phyloP scores from a whole-genome alignment of 2,113 vertebrate genomes.

The Sylvietta virens region DNA sequence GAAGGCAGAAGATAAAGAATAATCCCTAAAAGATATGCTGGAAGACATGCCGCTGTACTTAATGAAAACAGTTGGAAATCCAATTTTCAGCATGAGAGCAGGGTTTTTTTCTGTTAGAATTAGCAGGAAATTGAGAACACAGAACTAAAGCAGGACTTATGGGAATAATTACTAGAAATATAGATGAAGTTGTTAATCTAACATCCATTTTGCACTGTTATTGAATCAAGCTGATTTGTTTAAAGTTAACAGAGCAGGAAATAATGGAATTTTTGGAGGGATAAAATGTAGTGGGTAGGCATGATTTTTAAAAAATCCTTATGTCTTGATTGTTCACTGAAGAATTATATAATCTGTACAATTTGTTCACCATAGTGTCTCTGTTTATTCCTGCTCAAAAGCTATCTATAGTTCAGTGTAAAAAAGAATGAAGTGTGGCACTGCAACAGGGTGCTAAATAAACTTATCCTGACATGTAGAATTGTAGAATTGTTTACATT shows the following conservation, averaged over 20 bases:
- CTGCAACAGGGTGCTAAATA: background rate
- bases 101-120: background rate
- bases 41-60: background rate
- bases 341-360: background rate
- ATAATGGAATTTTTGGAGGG: background rate
- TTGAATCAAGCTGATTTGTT: background rate
- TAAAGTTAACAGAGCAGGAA: background rate
- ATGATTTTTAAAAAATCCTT: rapidly evolving
- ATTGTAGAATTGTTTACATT: background rate
- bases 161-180: background rate
- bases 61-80: background rate
- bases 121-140: background rate
- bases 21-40: background rate
- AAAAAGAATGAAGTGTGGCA: background rate
- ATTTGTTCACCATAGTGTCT: background rate
- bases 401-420: background rate
- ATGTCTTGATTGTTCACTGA: background rate
- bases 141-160: background rate
- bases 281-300: background rate
- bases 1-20: background rate
- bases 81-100: background rate
- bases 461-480: background rate
- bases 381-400: background rate
- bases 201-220: background rate
- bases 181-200: background rate